These are phyloP conservation scores for Entomobrya proxima DNA, from an alignment of 2,888 invertebrate genomes.

Conservation along the genomic window DNA sequence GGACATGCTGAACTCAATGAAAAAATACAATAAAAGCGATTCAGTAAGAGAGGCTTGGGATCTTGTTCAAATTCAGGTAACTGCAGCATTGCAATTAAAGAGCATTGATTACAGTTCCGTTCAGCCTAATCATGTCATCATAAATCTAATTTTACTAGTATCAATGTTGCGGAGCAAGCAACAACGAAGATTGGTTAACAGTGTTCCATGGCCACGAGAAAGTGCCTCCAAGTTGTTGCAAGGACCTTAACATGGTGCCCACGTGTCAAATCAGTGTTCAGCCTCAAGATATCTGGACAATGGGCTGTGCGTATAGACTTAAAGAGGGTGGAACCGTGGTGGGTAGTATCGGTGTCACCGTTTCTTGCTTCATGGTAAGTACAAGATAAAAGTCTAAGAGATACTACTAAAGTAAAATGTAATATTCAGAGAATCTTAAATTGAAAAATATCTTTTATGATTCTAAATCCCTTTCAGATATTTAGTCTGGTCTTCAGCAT, in stretches of 20 bases:
- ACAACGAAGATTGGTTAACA: conserved; percentile 85
- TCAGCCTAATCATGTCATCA: too few relatives aligned
- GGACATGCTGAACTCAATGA: conserved; percentile 87
- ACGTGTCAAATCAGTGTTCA: conserved; percentile 81
- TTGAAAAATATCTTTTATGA: neutral
- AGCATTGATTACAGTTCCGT: too few relatives aligned
- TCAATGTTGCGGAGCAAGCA: conserved; percentile 89
- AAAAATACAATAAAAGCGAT: conserved; percentile 84
- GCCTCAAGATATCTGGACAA: conserved; percentile 83
- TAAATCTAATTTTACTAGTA: too few relatives aligned
- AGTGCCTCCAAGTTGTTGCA: conserved; percentile 76
- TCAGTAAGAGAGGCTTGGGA: conserved; percentile 91
- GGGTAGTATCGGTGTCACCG: conserved; percentile 88
- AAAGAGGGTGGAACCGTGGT: conserved; percentile 87
- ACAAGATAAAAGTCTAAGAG: too few relatives aligned
- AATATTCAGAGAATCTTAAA: neutral
- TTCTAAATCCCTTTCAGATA: conserved; percentile 81
- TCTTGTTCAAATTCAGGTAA: conserved; percentile 86
- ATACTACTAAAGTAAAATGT: too few relatives aligned
- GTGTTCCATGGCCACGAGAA: conserved; percentile 65
- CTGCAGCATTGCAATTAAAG: too few relatives aligned
- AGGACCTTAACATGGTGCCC: conserved; percentile 77
- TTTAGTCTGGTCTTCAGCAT: conserved; percentile 91
- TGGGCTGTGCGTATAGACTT: conserved; percentile 87
- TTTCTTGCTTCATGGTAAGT: conserved; percentile 91